These are phyloP conservation scores for Ennomos quercinarius DNA, from an alignment of 2,888 invertebrate species.

Conservation along the genomic window DNA sequence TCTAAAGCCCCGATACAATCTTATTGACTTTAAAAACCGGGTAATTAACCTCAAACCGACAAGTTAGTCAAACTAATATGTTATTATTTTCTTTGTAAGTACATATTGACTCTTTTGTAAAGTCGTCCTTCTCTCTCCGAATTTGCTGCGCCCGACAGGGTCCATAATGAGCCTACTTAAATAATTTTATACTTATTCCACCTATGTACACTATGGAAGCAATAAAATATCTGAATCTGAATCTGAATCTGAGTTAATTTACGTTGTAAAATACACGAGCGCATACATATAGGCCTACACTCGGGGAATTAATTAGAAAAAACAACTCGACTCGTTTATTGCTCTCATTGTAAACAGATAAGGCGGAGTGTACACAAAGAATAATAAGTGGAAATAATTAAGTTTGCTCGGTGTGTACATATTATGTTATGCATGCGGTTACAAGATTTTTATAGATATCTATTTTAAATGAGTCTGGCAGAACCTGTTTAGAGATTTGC, in stretches of 20 bases:
- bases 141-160: no score
- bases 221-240: no score
- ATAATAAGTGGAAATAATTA: conserved; percentile 9
- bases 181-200: no score
- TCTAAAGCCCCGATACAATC: neutral
- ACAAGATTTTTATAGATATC: conserved; percentile 6
- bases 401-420: conserved; percentile 4
- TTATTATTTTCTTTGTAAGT: no score
- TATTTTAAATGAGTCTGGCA: conserved; percentile 6
- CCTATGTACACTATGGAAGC: no score
- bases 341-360: conserved; percentile 31
- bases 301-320: conserved; percentile 31
- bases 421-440: conserved; percentile 4
- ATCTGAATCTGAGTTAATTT: no score
- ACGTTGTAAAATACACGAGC: conserved; percentile 17
- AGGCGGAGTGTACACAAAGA: conserved; percentile 10
- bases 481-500: conserved; percentile 16
- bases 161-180: no score
- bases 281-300: conserved; percentile 6
- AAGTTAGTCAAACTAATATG: no score
- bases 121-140: no score
- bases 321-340: conserved; percentile 23
- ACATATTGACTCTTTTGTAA: no score
- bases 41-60: conserved; percentile 24
- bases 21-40: conserved; percentile 10